Conservation (phyloP, 2,888 invertebrate genomes). For the Hyalella azteca region DNA sequence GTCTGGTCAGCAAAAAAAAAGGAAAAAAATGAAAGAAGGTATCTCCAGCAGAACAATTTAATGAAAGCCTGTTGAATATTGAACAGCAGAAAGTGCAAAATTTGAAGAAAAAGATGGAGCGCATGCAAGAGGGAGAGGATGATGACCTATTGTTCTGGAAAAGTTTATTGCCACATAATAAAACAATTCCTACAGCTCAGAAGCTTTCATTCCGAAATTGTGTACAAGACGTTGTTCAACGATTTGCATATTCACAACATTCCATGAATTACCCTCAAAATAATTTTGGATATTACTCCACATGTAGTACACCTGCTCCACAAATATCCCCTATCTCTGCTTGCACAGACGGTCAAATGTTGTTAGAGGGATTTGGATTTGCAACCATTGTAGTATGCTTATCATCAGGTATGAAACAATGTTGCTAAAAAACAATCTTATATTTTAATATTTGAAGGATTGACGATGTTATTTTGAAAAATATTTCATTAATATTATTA, state of each 20-base stretch:
- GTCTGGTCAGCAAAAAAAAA: not conserved
- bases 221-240: slow-evolving; percentile 46
- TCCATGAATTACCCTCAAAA: no score
- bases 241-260: slow-evolving; percentile 43
- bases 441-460: no score
- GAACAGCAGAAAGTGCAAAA: slow-evolving; percentile 43
- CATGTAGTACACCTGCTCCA: no score
- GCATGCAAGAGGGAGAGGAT: slow-evolving; percentile 41
- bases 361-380: no score
- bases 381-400: no score
- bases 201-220: slow-evolving; percentile 41
- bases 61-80: slow-evolving; percentile 43
- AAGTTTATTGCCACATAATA: slow-evolving; percentile 42
- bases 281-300: no score
- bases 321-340: no score
- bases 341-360: no score
- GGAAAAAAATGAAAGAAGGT: not conserved
- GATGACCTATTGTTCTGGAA: slow-evolving; percentile 48
- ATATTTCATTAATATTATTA: no score
- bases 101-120: slow-evolving; percentile 36
- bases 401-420: no score
- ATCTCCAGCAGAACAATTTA: slow-evolving; percentile 35
- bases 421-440: no score
- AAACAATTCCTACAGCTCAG: slow-evolving; percentile 41
- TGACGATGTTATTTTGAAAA: no score